Evolutionary conservation across 2,797 vertebrate species (phyloP).

Genomic region (Ctenopoma multispine): DNA sequence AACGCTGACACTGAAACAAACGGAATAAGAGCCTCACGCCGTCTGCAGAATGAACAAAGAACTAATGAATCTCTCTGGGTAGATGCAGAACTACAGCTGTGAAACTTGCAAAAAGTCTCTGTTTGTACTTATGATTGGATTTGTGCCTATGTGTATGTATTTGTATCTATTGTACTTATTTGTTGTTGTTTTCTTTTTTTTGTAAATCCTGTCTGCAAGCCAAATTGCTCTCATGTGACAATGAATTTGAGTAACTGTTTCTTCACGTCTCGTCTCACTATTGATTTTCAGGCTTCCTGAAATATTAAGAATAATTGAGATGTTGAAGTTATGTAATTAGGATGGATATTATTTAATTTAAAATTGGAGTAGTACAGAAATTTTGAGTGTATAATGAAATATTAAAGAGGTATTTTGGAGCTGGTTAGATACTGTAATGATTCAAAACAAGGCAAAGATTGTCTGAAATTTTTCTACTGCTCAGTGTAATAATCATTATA

Average conservation of each 20-base stretch:
- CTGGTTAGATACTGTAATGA: conserved; percentile 11
- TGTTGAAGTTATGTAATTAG: conserved; percentile 9
- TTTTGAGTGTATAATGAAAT: conserved; percentile 17
- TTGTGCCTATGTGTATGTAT: conserved; percentile 3
- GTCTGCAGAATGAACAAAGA: conserved; percentile 19
- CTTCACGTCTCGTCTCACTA: conserved; percentile 5
- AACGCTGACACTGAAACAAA: conserved; percentile 28
- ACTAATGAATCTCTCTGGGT: conserved; percentile 30
- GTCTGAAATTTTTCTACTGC: conserved; percentile 1
- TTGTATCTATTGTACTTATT: conserved; percentile 13
- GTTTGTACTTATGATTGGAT: conserved; percentile 9
- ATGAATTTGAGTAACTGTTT: neutral
- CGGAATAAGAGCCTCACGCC: conserved; percentile 13
- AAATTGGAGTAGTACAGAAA: conserved; percentile 10
- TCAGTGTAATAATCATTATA: conserved; percentile 12
- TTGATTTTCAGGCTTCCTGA: conserved; percentile 12
- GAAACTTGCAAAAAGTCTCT: conserved; percentile 6
- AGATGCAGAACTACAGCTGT: neutral
- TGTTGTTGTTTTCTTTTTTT: conserved; percentile 1
- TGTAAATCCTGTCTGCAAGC: conserved; percentile 10
- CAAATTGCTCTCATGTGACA: conserved; percentile 26
- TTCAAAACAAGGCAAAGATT: conserved; percentile 24
- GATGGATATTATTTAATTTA: conserved; percentile 1
- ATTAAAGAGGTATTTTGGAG: conserved; percentile 17
- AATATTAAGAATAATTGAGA: conserved; percentile 13